Evolutionary conservation across 2,888 invertebrate genomes (phyloP).

Genomic region (Andrena trimmerana): DNA sequence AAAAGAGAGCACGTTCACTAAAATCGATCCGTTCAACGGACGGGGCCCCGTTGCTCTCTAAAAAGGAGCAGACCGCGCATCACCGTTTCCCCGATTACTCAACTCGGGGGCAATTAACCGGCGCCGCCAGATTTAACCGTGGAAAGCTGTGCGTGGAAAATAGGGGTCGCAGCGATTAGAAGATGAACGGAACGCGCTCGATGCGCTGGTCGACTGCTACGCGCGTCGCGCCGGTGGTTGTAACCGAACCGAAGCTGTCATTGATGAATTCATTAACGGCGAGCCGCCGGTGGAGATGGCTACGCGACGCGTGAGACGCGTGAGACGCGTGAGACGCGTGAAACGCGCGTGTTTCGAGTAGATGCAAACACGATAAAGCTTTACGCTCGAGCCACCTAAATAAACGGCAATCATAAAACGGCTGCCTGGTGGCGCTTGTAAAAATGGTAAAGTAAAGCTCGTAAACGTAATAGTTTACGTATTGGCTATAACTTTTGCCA

Average conservation of each 20-base stretch:
- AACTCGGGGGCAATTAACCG: conserved; percentile 24
- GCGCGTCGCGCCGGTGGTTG: too few species aligned
- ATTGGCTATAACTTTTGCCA: conserved; percentile 42
- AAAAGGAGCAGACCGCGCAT: not conserved
- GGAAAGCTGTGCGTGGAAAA: too few species aligned
- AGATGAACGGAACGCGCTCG: too few species aligned
- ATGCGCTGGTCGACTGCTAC: too few species aligned
- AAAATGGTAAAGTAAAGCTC: conserved; percentile 60
- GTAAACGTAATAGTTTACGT: conserved; percentile 58
- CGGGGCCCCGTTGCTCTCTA: not conserved
- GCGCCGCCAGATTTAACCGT: conserved; percentile 10
- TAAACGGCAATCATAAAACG: conserved; percentile 56
- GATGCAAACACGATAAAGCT: conserved; percentile 52
- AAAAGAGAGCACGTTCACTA: conserved; percentile 30
- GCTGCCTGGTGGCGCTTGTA: conserved; percentile 38
- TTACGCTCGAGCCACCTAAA: conserved; percentile 43
- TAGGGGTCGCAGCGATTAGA: too few species aligned
- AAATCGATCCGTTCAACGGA: conserved; percentile 26
- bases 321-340: conserved; percentile 6
- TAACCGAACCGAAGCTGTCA: conserved; percentile 18
- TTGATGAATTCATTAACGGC: conserved; percentile 48
- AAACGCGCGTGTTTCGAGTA: conserved; percentile 13
- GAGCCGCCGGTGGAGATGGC: not conserved
- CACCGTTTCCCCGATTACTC: conserved; percentile 16
- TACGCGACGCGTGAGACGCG: conserved; percentile 9